Evolutionary conservation across 1,140 invertebrate species (phyloP).

Genomic region (Hirudo medicinalis): DNA sequence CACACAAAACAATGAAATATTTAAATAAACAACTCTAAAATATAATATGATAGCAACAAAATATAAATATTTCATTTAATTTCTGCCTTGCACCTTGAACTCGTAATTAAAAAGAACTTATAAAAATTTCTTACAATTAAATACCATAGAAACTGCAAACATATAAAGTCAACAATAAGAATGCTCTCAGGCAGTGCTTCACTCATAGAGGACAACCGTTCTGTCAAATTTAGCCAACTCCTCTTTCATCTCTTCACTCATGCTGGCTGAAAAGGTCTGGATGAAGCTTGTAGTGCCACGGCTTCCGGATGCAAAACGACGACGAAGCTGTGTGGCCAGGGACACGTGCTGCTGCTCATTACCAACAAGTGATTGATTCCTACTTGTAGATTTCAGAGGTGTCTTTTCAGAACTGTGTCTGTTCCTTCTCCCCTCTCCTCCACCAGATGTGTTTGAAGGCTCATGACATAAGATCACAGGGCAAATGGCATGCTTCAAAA

Average conservation of each 20-base stretch:
- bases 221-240: slow-evolving; percentile 10
- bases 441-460: slow-evolving; percentile 1
- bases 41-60: no score
- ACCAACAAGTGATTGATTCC: slow-evolving; percentile 4
- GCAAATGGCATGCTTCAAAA: slow-evolving; percentile 14
- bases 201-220: slow-evolving; percentile 7
- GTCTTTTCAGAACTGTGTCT: slow-evolving; percentile 16
- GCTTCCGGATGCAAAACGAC: slow-evolving; percentile 12
- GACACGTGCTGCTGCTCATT: neutral
- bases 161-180: no score
- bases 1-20: no score
- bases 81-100: no score
- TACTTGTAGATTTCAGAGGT: slow-evolving; percentile 2
- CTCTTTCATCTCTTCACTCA: slow-evolving; percentile 8
- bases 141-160: no score
- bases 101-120: no score
- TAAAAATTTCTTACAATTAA: no score
- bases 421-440: slow-evolving; percentile 7
- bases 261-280: slow-evolving; percentile 4
- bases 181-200: neutral
- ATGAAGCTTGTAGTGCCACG: neutral
- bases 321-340: slow-evolving; percentile 14
- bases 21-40: no score
- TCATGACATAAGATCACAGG: slow-evolving; percentile 17
- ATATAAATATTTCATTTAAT: no score